phyloP scores from a whole-genome alignment of 2,113 vertebrate genomes.

The Oxygymnocypris stewartii region DNA sequence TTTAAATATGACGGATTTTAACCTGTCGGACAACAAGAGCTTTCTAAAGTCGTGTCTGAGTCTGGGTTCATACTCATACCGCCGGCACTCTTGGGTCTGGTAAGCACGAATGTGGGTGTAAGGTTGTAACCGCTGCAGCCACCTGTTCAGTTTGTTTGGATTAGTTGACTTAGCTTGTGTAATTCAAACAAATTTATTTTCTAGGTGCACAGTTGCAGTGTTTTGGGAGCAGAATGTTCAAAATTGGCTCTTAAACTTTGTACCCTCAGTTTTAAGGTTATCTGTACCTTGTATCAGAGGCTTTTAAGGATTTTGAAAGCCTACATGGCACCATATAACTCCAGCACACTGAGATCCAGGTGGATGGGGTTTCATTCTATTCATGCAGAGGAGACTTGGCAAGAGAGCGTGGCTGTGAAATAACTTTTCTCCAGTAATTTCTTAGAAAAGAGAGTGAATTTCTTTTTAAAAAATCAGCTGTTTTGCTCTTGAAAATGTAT shows the following conservation, averaged over 20 bases:
- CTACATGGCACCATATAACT: background rate
- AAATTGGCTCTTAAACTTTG: background rate
- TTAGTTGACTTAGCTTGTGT: background rate
- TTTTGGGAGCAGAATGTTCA: background rate
- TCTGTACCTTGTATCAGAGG: background rate
- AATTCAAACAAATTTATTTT: background rate
- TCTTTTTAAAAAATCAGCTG: background rate
- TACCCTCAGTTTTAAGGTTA: background rate
- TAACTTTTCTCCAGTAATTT: background rate
- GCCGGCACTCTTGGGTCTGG: conserved; percentile 61
- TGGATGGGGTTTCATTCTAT: background rate
- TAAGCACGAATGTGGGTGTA: conserved; percentile 40
- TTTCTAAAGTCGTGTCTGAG: conserved; percentile 22
- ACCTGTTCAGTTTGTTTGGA: background rate
- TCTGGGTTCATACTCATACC: conserved; percentile 46
- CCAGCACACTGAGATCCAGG: background rate
- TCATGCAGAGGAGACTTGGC: background rate
- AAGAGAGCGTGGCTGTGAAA: background rate
- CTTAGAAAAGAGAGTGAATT: background rate
- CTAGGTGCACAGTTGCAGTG: background rate
- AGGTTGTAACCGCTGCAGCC: background rate
- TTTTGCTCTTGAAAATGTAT: background rate
- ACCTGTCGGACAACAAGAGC: conserved; percentile 39
- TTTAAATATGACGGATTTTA: conserved; percentile 44
- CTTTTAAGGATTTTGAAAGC: background rate